Evolutionary conservation across 1,140 invertebrate species (phyloP).

Genomic region (Nasonia giraulti): DNA sequence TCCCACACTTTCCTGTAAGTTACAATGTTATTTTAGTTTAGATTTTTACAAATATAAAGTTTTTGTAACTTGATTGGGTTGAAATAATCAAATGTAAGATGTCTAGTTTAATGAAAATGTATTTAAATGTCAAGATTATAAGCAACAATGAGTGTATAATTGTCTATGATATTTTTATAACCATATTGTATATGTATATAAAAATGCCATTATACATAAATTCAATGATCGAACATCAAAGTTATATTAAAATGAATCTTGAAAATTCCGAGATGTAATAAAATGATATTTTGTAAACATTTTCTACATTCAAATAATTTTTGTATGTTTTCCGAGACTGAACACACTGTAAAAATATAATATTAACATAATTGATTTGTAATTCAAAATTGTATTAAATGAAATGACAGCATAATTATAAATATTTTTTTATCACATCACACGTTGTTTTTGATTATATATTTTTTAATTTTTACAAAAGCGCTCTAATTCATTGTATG

Average conservation of each 20-base stretch:
- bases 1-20: too few species aligned
- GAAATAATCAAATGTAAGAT: neutral
- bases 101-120: slow-evolving; percentile 3
- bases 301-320: neutral
- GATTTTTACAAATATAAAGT: neutral
- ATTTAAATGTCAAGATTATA: neutral
- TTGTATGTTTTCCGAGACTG: neutral
- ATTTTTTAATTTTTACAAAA: slow-evolving; percentile 13
- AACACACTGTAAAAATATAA: neutral
- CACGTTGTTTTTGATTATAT: neutral
- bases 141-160: neutral
- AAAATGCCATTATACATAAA: neutral
- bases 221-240: neutral
- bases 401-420: neutral
- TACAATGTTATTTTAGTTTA: slow-evolving; percentile 2
- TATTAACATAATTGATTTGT: slow-evolving; percentile 16
- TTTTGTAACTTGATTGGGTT: neutral
- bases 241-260: neutral
- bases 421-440: slow-evolving; percentile 19
- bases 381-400: neutral
- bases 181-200: slow-evolving; percentile 10
- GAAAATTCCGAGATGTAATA: neutral
- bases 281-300: neutral
- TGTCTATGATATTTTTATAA: slow-evolving; percentile 10
- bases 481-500: neutral